Evolutionary conservation across 2,113 vertebrate genomes (phyloP).

Genomic region (Rallus limicola): DNA sequence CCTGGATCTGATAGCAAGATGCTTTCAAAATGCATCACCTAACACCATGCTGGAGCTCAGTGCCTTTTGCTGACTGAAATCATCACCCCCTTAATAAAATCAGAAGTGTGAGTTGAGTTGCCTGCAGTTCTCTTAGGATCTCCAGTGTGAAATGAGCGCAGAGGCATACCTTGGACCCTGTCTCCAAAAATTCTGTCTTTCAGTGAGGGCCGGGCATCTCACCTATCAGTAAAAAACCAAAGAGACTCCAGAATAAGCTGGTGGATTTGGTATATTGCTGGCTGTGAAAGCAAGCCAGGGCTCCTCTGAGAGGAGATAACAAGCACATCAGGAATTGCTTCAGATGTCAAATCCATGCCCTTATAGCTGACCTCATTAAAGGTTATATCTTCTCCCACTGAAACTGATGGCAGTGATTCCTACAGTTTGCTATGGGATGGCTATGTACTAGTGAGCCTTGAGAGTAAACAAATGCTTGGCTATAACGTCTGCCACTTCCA

Average conservation of each 20-base stretch:
- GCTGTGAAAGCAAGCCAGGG: conserved; percentile 13
- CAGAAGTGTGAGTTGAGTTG: background rate
- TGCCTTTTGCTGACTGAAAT: background rate
- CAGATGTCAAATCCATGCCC: conserved; percentile 1
- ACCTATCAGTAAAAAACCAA: background rate
- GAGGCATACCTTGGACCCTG: background rate
- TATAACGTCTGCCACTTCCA: background rate
- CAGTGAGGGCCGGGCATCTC: background rate
- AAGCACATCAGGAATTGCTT: conserved; percentile 21
- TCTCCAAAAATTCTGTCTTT: background rate
- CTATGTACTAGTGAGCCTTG: background rate
- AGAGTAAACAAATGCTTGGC: background rate
- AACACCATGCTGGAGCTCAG: background rate
- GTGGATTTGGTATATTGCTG: background rate
- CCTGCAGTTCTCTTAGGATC: background rate
- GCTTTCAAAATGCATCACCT: background rate
- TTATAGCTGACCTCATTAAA: conserved; percentile 37
- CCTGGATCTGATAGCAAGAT: background rate
- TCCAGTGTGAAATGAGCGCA: background rate
- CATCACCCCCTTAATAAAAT: background rate
- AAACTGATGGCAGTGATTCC: background rate
- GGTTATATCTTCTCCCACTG: background rate
- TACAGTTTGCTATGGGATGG: background rate
- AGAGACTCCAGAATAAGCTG: conserved; percentile 7
- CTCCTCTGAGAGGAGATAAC: conserved; percentile 4